Evolutionary conservation across 2,113 vertebrate genomes (phyloP).

Genomic region (Leptobrachium ailaonicum): DNA sequence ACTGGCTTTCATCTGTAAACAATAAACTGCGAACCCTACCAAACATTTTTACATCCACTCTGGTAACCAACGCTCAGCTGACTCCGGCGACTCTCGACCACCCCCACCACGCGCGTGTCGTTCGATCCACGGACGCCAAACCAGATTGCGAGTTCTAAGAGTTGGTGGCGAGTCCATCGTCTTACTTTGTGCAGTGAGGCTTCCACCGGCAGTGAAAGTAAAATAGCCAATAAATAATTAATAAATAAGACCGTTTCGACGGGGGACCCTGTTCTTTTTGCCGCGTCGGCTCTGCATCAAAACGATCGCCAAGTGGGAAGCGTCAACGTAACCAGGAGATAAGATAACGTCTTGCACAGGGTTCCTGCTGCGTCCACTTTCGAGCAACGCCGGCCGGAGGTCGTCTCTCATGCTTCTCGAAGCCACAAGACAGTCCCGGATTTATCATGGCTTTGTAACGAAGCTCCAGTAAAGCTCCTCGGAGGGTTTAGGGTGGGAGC

Average conservation of each 20-base stretch:
- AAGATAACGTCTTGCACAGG: not conserved
- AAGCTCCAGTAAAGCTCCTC: slow-evolving; percentile 14
- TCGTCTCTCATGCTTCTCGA: not conserved
- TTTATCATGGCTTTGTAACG: slow-evolving; percentile 42
- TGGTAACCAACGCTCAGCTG: not conserved
- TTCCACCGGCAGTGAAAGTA: slow-evolving; percentile 15
- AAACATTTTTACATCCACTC: slow-evolving; percentile 3
- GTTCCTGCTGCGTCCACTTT: not conserved
- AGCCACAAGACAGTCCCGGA: not conserved
- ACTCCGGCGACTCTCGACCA: not conserved
- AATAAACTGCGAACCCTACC: slow-evolving; percentile 27
- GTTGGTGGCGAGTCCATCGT: not conserved
- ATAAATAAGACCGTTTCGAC: slow-evolving; percentile 31
- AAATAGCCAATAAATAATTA: slow-evolving; percentile 38
- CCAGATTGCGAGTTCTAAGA: not conserved
- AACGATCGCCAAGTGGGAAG: not conserved
- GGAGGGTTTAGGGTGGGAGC: not conserved
- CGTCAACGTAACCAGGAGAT: not conserved
- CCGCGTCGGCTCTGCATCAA: slow-evolving; percentile 9
- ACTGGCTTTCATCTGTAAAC: slow-evolving; percentile 42
- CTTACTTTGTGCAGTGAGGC: slow-evolving; percentile 24
- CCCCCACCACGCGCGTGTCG: not conserved
- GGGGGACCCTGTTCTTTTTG: not conserved
- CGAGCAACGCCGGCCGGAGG: not conserved
- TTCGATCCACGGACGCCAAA: not conserved